Percentiles rank a stretch among this genome's conserved stretches.
phyloP scores from a whole-genome alignment of 1,140 invertebrate species.

The Formica exsecta region DNA sequence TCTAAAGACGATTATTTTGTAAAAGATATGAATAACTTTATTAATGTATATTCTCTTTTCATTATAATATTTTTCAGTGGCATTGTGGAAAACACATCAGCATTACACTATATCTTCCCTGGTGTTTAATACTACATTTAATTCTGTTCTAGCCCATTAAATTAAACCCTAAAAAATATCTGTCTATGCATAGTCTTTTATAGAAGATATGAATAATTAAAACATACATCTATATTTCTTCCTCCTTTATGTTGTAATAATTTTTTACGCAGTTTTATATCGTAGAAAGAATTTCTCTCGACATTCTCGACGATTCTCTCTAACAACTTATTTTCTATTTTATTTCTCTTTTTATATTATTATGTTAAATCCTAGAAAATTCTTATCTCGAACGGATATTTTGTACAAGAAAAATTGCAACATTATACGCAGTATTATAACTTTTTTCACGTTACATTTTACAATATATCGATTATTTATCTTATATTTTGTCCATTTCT shows the following conservation, averaged over 20 bases:
- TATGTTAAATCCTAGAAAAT: conserved; percentile 41
- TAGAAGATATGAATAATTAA: conserved; percentile 40
- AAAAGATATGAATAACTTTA: too few relatives aligned
- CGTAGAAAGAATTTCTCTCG: not conserved
- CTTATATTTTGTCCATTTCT: not conserved
- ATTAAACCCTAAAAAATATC: conserved; percentile 15
- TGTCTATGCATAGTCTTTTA: not conserved
- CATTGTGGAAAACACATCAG: not conserved
- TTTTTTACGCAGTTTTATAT: not conserved
- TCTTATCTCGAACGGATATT: conserved; percentile 2
- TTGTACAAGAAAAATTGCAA: conserved; percentile 14
- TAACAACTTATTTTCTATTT: conserved; percentile 23
- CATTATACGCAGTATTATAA: not conserved
- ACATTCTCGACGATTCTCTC: conserved; percentile 5
- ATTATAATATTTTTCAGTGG: conserved; percentile 14
- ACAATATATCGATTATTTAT: not conserved
- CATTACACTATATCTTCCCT: not conserved
- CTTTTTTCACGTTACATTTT: conserved; percentile 12
- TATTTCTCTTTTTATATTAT: not conserved
- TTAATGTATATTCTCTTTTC: not conserved
- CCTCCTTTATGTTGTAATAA: not conserved
- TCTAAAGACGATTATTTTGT: not conserved
- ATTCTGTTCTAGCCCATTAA: not conserved
- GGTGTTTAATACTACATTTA: not conserved
- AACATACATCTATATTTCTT: not conserved